Evolutionary conservation across 2,888 invertebrate genomes (phyloP).

Genomic region (Dichetophora obliterata): DNA sequence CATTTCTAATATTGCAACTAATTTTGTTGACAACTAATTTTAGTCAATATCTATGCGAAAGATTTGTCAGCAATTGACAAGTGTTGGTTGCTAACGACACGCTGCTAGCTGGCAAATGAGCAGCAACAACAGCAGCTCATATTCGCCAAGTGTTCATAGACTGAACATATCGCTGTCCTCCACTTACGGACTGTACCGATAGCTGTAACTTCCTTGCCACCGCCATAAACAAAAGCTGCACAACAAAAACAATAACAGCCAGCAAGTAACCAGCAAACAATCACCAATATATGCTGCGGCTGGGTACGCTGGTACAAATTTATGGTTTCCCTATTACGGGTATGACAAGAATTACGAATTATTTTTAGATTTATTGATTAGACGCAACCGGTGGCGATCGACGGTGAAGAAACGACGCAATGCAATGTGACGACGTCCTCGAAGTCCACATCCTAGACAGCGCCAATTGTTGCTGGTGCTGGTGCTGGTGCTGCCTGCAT

Average conservation of each 20-base stretch:
- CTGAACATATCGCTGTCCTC: not conserved
- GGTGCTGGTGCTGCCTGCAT: slow-evolving; percentile 38
- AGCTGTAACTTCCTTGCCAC: slow-evolving; percentile 4
- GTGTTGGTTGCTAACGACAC: slow-evolving; percentile 48
- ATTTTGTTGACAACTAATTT: not conserved
- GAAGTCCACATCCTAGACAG: slow-evolving; percentile 26
- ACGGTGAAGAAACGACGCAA: too few species aligned
- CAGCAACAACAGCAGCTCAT: slow-evolving; percentile 10
- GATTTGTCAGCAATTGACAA: slow-evolving; percentile 53
- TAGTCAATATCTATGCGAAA: slow-evolving; percentile 9
- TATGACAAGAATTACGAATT: slow-evolving; percentile 68
- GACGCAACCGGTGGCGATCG: slow-evolving; percentile 53
- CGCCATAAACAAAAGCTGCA: slow-evolving; percentile 38
- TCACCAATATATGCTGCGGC: slow-evolving; percentile 1
- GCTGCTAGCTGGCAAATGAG: not conserved
- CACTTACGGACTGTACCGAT: not conserved
- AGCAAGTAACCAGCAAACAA: slow-evolving; percentile 35
- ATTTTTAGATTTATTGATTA: slow-evolving; percentile 59
- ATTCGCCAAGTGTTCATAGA: slow-evolving; percentile 30
- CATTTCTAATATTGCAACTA: not conserved
- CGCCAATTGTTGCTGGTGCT: slow-evolving; percentile 43
- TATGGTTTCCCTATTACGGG: slow-evolving; percentile 68
- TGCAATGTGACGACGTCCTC: not conserved
- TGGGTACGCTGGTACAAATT: slow-evolving; percentile 53
- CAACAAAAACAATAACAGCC: slow-evolving; percentile 50